phyloP scores from a whole-genome alignment of 1,140 invertebrate species.

The Neodiprion pinetum region DNA sequence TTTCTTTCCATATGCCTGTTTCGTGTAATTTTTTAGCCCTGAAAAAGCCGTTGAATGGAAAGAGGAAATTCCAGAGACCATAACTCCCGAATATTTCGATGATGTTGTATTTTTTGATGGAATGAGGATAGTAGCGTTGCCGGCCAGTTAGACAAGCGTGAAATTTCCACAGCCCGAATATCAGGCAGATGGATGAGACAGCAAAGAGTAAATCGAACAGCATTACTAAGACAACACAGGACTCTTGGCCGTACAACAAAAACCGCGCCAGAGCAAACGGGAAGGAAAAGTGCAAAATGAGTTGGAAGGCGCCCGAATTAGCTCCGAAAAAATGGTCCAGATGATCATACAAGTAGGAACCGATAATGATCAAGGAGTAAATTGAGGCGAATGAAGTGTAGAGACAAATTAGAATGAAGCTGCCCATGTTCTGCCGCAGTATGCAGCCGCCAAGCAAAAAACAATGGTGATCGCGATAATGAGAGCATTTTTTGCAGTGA shows the following conservation, averaged over 20 bases:
- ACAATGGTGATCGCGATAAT: constrained; percentile 47
- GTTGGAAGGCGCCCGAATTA: constrained; percentile 33
- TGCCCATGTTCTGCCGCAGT: constrained; percentile 45
- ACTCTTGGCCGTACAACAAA: constrained; percentile 31
- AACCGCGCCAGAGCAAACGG: constrained; percentile 41
- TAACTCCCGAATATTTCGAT: constrained; percentile 48
- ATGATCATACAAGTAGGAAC: constrained; percentile 42
- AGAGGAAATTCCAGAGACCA: constrained; percentile 43
- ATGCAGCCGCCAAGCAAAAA: constrained; percentile 47
- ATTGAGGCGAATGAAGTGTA: constrained; percentile 44
- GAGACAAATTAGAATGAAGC: constrained; percentile 47
- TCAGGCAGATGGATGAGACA: constrained; percentile 35
- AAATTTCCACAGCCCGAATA: constrained; percentile 44
- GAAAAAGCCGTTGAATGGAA: constrained; percentile 46
- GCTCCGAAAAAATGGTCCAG: constrained; percentile 33
- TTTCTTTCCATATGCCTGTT: background rate
- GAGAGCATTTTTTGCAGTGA: constrained; percentile 45
- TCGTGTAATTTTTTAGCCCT: constrained; percentile 22
- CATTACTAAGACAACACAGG: constrained; percentile 39
- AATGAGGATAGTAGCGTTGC: constrained; percentile 38
- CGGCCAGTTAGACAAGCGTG: constrained; percentile 38
- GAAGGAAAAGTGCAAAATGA: constrained; percentile 46
- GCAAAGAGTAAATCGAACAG: constrained; percentile 41
- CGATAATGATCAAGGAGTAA: constrained; percentile 39
- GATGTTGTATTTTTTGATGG: constrained; percentile 33